These are phyloP conservation scores for Lissocephala sabroskyi DNA, from an alignment of 2,888 invertebrate species.

Conservation along the genomic window DNA sequence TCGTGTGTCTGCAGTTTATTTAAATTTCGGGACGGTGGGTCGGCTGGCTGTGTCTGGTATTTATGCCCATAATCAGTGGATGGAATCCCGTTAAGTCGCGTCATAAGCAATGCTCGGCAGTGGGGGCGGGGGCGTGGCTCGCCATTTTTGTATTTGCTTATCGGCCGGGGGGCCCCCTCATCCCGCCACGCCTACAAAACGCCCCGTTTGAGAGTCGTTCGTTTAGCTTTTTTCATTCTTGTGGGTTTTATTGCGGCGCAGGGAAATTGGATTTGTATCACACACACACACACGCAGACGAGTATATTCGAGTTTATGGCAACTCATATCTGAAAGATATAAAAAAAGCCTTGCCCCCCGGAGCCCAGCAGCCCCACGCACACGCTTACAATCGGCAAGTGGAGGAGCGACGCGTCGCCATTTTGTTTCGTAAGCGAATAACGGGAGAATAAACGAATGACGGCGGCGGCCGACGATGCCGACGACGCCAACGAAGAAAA, in stretches of 20 bases:
- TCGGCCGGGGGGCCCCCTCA: constrained; percentile 43
- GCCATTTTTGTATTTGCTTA: constrained; percentile 61
- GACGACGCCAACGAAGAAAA: constrained; percentile 40
- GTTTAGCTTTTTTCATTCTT: constrained; percentile 9
- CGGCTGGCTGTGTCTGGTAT: constrained; percentile 29
- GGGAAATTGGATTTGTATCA: constrained; percentile 64
- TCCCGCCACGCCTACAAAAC: constrained; percentile 31
- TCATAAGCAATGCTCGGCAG: constrained; percentile 46
- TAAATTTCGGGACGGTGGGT: constrained; percentile 34
- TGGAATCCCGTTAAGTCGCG: constrained; percentile 64
- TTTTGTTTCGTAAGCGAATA: constrained; percentile 20
- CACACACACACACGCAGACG: constrained; percentile 6
- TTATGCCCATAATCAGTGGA: constrained; percentile 61
- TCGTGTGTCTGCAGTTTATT: constrained; percentile 33
- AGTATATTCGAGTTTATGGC: constrained; percentile 51
- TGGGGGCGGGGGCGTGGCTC: constrained; percentile 37
- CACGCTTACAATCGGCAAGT: not conserved
- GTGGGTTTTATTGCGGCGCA: constrained; percentile 47
- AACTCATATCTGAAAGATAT: constrained; percentile 66
- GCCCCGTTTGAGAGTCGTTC: not conserved
- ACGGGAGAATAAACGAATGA: constrained; percentile 11
- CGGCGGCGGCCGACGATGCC: not conserved
- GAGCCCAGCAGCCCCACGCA: not conserved
- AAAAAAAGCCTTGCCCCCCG: constrained; percentile 27
- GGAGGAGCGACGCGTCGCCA: constrained; percentile 18